Evolutionary conservation across 2,797 vertebrate genomes (phyloP), one percentile per base, ranked within the genome.

Genomic region (Pempheris klunzingeri): DNA sequence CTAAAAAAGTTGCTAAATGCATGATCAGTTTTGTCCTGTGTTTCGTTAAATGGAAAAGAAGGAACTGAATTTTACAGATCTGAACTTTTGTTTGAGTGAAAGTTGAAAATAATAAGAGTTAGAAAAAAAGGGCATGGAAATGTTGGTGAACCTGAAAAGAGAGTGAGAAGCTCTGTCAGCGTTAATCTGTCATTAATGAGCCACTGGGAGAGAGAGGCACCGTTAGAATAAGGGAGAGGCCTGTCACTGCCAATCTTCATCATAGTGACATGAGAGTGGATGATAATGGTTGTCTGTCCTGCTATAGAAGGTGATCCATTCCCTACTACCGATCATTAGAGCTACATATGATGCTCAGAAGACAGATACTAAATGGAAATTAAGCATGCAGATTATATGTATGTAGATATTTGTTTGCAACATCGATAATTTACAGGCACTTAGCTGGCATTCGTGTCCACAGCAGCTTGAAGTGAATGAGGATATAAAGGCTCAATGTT

Each of bases 401-500:
- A 49, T 30, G 61, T 10, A 15, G 71, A 61, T 7, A 68, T 77
- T 78, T 62, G n/a, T 78, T 66, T 7, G 3, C 20, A 26, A 49
- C 62, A 18, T 44, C 54, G 63, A 72, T 67, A 57, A 47, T 77
- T 77, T 69, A 41, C 44, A 58, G 73, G 34, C 64, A 41, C 82
- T 76, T 68, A 70, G 38, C 55, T 11, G 71, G 43, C 49, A 34
- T 59, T 46, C 7, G 0, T 20, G 28, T 70, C 57, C 12, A 32
- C 13, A 3, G 20, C 2, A 3, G 39, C 59, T 71, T 4, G 9
- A 60, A 72, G 61, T 9, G 58, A 68, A 14, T 4, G 34, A 64
- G 63, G 17, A 69, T 71, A 80, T 63, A 65, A 75, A 78, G 44
- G 72, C 81, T 74, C 38, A 5, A 54, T 36, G 70, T 82, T 73